phyloP scores from a whole-genome alignment of 2,888 invertebrate genomes.

The Crematogaster levior region DNA sequence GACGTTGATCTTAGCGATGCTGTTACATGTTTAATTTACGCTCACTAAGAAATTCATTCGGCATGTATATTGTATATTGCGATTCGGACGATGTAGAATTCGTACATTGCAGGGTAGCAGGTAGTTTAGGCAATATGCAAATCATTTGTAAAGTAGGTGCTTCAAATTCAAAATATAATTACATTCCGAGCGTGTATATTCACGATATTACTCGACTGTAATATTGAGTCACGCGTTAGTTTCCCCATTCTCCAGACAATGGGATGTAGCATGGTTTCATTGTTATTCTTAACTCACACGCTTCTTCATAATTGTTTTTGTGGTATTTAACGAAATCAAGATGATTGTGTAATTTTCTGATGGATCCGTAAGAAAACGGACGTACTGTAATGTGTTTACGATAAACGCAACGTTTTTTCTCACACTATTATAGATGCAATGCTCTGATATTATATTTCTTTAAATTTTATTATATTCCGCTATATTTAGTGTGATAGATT shows the following conservation, averaged over 20 bases:
- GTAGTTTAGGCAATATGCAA: constrained; percentile 63
- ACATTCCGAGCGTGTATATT: constrained; percentile 31
- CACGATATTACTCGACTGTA: neutral
- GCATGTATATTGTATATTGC: neutral
- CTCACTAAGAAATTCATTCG: constrained; percentile 6
- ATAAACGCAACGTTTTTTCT: neutral
- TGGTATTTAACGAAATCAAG: neutral
- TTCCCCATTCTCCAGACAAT: constrained; percentile 39
- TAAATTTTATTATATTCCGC: neutral
- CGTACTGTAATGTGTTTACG: neutral
- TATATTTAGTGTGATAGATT: neutral
- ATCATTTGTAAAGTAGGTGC: constrained; percentile 59
- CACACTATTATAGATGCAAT: neutral
- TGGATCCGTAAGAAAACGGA: neutral
- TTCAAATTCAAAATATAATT: constrained; percentile 53
- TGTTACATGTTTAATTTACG: neutral
- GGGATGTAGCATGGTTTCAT: neutral
- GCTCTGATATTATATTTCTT: neutral
- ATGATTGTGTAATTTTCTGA: constrained; percentile 9
- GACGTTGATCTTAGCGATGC: neutral
- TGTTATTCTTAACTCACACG: neutral
- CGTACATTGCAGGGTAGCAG: neutral
- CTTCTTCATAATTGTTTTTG: neutral
- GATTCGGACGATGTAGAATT: neutral
- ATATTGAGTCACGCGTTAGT: constrained; percentile 37